phyloP scores from a whole-genome alignment of 2,888 invertebrate species.

The Lydus trimaculatus region DNA sequence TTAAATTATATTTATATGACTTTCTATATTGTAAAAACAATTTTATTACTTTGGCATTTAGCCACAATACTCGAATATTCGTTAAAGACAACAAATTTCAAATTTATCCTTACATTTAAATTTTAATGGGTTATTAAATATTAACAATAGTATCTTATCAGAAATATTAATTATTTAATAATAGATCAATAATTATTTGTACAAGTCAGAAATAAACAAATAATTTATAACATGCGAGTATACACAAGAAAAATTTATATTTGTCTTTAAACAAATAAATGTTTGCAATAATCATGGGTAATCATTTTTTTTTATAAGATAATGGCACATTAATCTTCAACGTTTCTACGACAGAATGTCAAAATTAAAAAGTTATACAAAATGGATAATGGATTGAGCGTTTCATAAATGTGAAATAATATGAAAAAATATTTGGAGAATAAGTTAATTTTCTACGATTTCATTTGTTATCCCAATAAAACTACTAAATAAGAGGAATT shows the following conservation, averaged over 20 bases:
- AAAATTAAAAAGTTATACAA: constrained; percentile 21
- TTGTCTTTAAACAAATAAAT: no score
- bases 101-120: not conserved
- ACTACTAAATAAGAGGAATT: no score
- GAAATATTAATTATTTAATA: constrained; percentile 14
- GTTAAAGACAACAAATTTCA: not conserved
- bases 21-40: constrained; percentile 10
- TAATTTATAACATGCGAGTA: not conserved
- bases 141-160: constrained; percentile 8
- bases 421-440: no score
- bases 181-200: not conserved
- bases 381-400: not conserved
- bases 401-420: not conserved
- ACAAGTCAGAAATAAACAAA: not conserved
- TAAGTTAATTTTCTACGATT: not conserved
- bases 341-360: constrained; percentile 23
- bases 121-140: not conserved
- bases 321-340: constrained; percentile 13
- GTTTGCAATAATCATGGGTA: no score
- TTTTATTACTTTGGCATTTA: constrained; percentile 22
- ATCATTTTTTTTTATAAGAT: no score
- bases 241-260: no score
- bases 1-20: not conserved
- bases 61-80: constrained; percentile 11
- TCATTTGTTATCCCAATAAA: no score